These are phyloP conservation scores for Pentalonia nigronervosa DNA, from an alignment of 1,140 invertebrate genomes.

Conservation along the genomic window DNA sequence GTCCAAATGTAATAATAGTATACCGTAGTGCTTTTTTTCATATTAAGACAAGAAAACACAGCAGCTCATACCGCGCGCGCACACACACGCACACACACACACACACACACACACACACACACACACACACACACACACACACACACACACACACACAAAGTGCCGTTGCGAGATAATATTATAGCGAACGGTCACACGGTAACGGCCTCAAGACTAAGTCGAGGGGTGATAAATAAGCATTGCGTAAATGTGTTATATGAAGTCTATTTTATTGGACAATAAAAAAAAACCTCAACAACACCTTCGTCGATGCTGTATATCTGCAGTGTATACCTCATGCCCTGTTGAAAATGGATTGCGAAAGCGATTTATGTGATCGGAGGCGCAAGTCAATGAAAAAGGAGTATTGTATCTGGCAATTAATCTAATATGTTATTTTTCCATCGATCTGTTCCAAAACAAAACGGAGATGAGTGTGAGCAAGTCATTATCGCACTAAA, in stretches of 20 bases:
- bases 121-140: not conserved
- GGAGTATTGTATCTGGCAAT: slow-evolving; percentile 2
- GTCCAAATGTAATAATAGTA: not conserved
- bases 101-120: not conserved
- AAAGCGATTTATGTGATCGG: not conserved
- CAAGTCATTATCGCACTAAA: not conserved
- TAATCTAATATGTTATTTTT: not conserved
- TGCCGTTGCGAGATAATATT: not conserved
- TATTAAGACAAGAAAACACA: not conserved
- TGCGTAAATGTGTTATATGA: not conserved
- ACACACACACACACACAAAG: not conserved
- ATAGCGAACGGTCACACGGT: not conserved
- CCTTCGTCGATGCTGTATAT: not conserved
- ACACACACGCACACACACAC: not conserved
- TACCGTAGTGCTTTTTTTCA: not conserved
- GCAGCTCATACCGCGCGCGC: not conserved
- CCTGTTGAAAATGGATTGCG: too few relatives aligned
- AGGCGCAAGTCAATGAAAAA: not conserved
- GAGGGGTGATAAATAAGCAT: not conserved
- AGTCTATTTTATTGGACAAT: not conserved
- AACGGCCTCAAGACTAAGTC: not conserved
- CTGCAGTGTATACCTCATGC: not conserved
- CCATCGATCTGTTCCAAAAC: not conserved
- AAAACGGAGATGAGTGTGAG: not conserved
- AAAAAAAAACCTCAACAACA: slow-evolving; percentile 1